Evolutionary conservation across 2,797 vertebrate species (phyloP).

Genomic region (Peromyscus melanophrys): DNA sequence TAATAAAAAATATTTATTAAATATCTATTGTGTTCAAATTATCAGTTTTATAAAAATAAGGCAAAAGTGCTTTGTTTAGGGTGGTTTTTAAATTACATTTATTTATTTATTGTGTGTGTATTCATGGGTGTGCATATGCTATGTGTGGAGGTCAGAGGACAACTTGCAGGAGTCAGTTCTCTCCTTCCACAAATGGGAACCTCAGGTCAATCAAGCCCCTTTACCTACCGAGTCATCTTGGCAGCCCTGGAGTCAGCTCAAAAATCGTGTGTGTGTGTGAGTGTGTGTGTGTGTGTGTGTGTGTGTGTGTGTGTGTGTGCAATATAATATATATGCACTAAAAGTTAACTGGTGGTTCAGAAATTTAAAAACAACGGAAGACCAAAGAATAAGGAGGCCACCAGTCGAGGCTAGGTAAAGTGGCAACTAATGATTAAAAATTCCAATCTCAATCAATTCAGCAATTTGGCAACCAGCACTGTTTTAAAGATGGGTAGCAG

Average conservation of each 20-base stretch:
- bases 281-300: not conserved
- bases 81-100: not conserved
- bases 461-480: not conserved
- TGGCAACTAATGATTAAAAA: slow-evolving; percentile 4
- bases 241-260: not conserved
- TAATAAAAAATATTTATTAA: slow-evolving; percentile 27
- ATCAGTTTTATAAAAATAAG: slow-evolving; percentile 48
- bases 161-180: not conserved
- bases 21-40: slow-evolving; percentile 2
- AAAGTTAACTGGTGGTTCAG: slow-evolving; percentile 22
- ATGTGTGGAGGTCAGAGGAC: not conserved
- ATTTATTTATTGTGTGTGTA: not conserved
- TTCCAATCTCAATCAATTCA: not conserved
- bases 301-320: not conserved
- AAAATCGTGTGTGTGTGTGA: slow-evolving; percentile 24
- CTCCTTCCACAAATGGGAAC: not conserved
- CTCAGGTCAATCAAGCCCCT: not conserved
- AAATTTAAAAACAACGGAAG: not conserved
- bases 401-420: not conserved
- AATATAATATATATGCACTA: not conserved
- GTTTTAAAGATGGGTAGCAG: slow-evolving; percentile 24
- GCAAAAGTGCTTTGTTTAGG: not conserved
- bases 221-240: not conserved
- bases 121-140: not conserved
- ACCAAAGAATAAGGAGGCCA: not conserved